Evolutionary conservation across 2,797 vertebrate genomes (phyloP).

Genomic region (Urocyon cinereoargenteus): DNA sequence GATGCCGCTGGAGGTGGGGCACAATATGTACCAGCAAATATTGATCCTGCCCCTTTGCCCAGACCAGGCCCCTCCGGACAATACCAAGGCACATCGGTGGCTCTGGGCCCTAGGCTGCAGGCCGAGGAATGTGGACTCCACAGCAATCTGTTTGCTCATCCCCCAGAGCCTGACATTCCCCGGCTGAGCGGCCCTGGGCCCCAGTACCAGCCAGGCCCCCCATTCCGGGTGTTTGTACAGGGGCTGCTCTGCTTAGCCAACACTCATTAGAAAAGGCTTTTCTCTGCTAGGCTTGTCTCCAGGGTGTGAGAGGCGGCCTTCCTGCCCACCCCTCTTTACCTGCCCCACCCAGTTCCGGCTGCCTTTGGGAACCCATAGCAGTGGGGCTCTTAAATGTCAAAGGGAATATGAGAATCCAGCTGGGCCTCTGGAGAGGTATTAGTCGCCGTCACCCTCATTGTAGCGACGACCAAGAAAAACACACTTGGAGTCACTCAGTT

Average conservation of each 20-base stretch:
- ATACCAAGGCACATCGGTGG: conserved; percentile 60
- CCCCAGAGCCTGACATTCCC: conserved; percentile 80
- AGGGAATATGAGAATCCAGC: conserved; percentile 21
- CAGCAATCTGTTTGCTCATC: conserved; percentile 86
- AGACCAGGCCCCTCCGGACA: conserved; percentile 76
- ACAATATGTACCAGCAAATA: conserved; percentile 86
- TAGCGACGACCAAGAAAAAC: conserved; percentile 46
- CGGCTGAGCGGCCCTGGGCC: conserved; percentile 77
- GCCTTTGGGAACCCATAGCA: background rate
- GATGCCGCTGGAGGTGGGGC: conserved; percentile 86
- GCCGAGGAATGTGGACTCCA: conserved; percentile 82
- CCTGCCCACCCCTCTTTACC: conserved; percentile 15
- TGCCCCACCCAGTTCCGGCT: background rate
- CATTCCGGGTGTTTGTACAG: conserved; percentile 87
- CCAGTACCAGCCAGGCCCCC: conserved; percentile 83
- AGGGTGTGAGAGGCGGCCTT: conserved; percentile 68
- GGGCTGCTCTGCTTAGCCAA: conserved; percentile 84
- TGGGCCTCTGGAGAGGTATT: background rate
- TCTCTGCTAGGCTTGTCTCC: conserved; percentile 58
- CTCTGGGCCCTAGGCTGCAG: conserved; percentile 75
- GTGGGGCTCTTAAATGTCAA: conserved; percentile 34
- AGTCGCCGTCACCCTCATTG: background rate
- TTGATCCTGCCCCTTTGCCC: conserved; percentile 88
- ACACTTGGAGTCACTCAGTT: background rate
- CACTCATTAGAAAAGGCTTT: conserved; percentile 88